These are phyloP conservation scores for Aethina tumida DNA, from an alignment of 1,140 invertebrate species.

Conservation along the genomic window DNA sequence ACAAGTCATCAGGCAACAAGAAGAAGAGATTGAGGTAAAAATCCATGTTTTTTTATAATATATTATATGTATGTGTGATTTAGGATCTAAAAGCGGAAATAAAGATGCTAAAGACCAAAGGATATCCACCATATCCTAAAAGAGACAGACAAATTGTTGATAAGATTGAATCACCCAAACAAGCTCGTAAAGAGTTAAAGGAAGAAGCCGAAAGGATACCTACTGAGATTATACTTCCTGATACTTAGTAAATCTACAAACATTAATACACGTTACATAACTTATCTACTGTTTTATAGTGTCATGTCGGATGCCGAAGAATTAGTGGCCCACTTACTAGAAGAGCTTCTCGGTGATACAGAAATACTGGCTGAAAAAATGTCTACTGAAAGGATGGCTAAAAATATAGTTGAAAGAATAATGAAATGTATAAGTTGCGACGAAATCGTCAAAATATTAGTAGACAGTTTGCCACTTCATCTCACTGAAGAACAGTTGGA, in stretches of 20 bases:
- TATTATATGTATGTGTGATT: slow-evolving; percentile 9
- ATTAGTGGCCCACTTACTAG: slow-evolving; percentile 17
- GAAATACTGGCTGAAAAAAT: slow-evolving; percentile 11
- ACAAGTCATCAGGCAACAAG: slow-evolving; percentile 35
- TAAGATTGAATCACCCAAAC: neutral
- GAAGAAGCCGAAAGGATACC: neutral
- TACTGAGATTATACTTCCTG: slow-evolving; percentile 4
- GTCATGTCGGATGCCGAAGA: slow-evolving; percentile 19
- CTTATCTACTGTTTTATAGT: slow-evolving; percentile 13
- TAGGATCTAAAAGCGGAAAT: slow-evolving; percentile 28
- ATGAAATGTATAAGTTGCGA: slow-evolving; percentile 16
- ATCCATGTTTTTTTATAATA: slow-evolving; percentile 6
- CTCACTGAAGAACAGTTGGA: slow-evolving; percentile 18
- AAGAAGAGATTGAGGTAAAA: slow-evolving; percentile 26
- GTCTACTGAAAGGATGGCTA: slow-evolving; percentile 15
- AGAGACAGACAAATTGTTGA: neutral
- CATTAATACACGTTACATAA: neutral
- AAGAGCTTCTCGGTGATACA: slow-evolving; percentile 19
- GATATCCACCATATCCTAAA: slow-evolving; percentile 9
- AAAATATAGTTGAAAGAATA: slow-evolving; percentile 15
- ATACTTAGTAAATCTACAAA: neutral
- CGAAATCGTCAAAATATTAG: slow-evolving; percentile 20
- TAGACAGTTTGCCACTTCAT: slow-evolving; percentile 19
- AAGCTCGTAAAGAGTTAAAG: slow-evolving; percentile 1
- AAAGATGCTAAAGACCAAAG: slow-evolving; percentile 28